Evolutionary conservation across 2,113 vertebrate genomes (phyloP).

Genomic region (Seriola quinqueradiata): DNA sequence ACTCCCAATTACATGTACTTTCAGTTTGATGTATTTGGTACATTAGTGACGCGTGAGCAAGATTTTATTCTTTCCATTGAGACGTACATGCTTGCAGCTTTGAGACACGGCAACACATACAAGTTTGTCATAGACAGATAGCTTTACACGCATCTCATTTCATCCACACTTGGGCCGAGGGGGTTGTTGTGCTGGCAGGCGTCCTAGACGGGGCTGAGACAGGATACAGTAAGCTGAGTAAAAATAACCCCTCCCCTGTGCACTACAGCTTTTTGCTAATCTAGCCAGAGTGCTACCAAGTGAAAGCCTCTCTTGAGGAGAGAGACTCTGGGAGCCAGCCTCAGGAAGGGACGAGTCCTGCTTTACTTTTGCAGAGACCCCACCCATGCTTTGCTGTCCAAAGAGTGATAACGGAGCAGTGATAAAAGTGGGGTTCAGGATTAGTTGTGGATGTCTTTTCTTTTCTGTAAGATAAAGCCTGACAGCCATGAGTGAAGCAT

Average conservation of each 20-base stretch:
- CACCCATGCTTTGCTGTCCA: constrained; percentile 45
- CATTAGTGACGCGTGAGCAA: constrained; percentile 21
- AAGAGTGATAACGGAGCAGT: constrained; percentile 59
- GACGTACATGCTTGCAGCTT: constrained; percentile 30
- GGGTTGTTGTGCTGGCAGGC: constrained; percentile 62
- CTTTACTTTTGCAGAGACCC: constrained; percentile 61
- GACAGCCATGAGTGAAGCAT: not conserved
- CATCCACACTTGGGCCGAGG: constrained; percentile 58
- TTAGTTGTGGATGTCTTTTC: constrained; percentile 14
- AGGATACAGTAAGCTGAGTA: constrained; percentile 83
- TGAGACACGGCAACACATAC: constrained; percentile 14
- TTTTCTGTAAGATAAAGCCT: constrained; percentile 21
- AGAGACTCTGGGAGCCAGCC: constrained; percentile 32
- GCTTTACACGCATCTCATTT: constrained; percentile 72
- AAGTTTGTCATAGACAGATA: constrained; percentile 46
- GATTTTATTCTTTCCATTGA: constrained; percentile 27
- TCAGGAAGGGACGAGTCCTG: constrained; percentile 55
- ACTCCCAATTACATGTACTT: not conserved
- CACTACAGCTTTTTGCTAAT: constrained; percentile 49
- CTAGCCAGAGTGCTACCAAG: constrained; percentile 40
- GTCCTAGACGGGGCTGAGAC: constrained; percentile 66
- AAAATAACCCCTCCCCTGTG: constrained; percentile 81
- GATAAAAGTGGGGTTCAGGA: constrained; percentile 12
- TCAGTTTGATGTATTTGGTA: not conserved
- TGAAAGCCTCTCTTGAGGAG: constrained; percentile 57